Percentiles rank a stretch among this genome's conserved stretches.
Conservation (phyloP, 2,797 vertebrate genomes). For the Silurus lanzhouensis region DNA sequence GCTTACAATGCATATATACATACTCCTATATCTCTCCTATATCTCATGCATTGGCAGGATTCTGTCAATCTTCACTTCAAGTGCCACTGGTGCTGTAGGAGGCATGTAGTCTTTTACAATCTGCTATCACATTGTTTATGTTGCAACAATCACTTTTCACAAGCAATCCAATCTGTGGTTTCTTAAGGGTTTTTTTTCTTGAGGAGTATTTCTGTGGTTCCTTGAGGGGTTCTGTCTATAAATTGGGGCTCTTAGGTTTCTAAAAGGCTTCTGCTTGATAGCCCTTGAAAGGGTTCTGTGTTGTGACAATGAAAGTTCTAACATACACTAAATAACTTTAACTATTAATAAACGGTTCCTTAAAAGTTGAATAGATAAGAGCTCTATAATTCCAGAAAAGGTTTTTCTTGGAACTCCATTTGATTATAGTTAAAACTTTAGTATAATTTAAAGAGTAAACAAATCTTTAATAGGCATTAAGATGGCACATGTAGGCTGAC, state of each 20-base stretch:
- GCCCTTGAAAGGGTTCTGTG: neutral
- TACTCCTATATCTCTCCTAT: too few relatives aligned
- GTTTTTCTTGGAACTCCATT: neutral
- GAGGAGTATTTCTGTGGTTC: neutral
- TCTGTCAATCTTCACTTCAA: too few relatives aligned
- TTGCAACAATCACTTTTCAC: neutral
- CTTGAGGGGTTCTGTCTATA: neutral
- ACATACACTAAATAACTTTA: neutral
- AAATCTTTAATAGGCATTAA: neutral
- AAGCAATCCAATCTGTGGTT: neutral
- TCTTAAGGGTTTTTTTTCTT: neutral
- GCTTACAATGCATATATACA: too few relatives aligned
- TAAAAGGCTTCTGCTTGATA: neutral
- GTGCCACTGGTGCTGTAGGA: neutral
- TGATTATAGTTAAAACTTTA: neutral
- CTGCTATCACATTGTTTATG: neutral
- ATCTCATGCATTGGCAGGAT: too few relatives aligned
- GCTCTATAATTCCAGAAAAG: neutral
- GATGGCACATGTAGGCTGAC: neutral
- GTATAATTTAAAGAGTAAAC: neutral
- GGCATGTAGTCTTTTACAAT: neutral
- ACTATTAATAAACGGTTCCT: neutral
- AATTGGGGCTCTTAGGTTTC: neutral
- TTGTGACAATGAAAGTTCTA: neutral
- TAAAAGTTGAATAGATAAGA: neutral